These are phyloP conservation scores for Lysandra bellargus DNA, from an alignment of 2,888 invertebrate genomes.

Conservation along the genomic window DNA sequence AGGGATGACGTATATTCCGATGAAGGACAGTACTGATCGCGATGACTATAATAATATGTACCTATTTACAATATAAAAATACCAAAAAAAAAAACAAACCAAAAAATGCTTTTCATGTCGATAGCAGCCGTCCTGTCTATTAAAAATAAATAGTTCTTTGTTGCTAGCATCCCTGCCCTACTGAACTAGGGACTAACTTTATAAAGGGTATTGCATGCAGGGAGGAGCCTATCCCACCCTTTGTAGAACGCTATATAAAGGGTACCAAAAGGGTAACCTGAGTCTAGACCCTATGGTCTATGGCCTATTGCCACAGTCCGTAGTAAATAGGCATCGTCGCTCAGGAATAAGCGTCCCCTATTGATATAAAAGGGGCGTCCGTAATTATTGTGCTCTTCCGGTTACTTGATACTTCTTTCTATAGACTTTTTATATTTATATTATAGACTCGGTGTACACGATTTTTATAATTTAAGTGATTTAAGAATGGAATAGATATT, in stretches of 20 bases:
- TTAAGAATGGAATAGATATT: too few relatives aligned
- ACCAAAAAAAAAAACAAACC: too few relatives aligned
- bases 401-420: background rate
- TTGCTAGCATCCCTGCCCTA: background rate
- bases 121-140: background rate
- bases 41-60: background rate
- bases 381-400: background rate
- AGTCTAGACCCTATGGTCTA: background rate
- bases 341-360: background rate
- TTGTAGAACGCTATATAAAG: background rate
- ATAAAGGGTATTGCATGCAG: background rate
- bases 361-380: background rate
- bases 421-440: background rate
- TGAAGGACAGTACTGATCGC: slow-evolving; percentile 43
- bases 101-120: background rate
- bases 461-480: too few relatives aligned
- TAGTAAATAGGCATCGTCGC: background rate
- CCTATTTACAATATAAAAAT: background rate
- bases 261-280: background rate
- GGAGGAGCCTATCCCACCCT: background rate
- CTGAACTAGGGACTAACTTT: background rate
- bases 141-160: background rate
- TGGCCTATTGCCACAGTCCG: background rate
- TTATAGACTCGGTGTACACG: too few relatives aligned
- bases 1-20: slow-evolving; percentile 64